Percentiles rank a stretch among this genome's conserved stretches.
These are phyloP conservation scores for Anniella stebbinsi DNA, from an alignment of 2,797 vertebrate genomes.

Conservation along the genomic window DNA sequence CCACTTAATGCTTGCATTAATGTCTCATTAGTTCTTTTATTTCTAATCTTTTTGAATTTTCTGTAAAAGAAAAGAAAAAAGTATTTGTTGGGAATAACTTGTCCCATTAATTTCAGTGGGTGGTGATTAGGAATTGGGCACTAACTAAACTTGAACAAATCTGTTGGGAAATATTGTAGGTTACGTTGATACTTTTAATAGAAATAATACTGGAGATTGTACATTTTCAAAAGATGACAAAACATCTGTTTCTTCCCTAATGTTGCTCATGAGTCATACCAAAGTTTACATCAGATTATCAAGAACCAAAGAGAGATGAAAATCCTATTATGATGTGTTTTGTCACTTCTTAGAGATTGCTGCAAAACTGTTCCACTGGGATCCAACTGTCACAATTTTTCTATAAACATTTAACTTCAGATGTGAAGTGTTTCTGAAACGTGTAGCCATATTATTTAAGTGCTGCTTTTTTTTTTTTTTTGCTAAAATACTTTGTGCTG, in stretches of 20 bases:
- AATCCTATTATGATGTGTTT: conserved; percentile 30
- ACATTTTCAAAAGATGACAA: conserved; percentile 21
- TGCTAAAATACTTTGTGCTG: not conserved
- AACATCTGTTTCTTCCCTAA: conserved; percentile 43
- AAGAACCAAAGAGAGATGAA: not conserved
- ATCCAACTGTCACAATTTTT: not conserved
- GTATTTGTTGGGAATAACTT: not conserved
- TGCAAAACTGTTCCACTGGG: not conserved
- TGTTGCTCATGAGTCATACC: conserved; percentile 25
- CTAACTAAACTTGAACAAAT: conserved; percentile 55
- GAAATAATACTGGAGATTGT: conserved; percentile 11
- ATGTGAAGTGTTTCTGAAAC: not conserved
- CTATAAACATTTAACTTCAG: conserved; percentile 24
- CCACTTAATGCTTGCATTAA: not conserved
- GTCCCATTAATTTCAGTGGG: not conserved
- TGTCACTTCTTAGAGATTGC: conserved; percentile 34
- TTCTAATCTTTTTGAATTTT: not conserved
- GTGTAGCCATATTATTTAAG: not conserved
- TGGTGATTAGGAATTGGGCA: conserved; percentile 46
- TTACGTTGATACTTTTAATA: conserved; percentile 48
- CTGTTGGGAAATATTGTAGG: not conserved
- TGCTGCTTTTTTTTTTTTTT: too few species aligned
- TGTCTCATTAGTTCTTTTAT: not conserved
- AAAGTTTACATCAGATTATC: not conserved
- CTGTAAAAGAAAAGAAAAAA: not conserved